Evolutionary conservation across 2,113 vertebrate genomes (phyloP), one percentile per base, ranked within the genome.

Genomic region (Ciconia boyciana): DNA sequence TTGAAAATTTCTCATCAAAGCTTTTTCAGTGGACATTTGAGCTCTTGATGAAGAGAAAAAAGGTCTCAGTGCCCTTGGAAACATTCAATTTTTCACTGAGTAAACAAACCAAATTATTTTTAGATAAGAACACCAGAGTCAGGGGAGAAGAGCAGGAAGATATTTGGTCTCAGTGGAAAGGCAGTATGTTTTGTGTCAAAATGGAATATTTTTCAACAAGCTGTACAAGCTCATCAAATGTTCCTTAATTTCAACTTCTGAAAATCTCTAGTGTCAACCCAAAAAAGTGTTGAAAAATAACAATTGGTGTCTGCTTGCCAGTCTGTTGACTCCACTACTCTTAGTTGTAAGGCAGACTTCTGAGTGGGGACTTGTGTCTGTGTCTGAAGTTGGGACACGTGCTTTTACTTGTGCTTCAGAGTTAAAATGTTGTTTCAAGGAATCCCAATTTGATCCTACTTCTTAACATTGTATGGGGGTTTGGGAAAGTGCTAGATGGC

Each of bases 71-170:
- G 54, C 68, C 86, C 70, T 85, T 94, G 81, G 75, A 96, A 94
- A 91, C 58, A 52, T 89, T 83, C 84, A 87, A n/a, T 94, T 94
- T 95, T 95, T 91, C 54, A 62, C 81, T 88, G 51, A 94, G 61
- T 77, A 95, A 97, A 89, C 71, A 97, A 96, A 91, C 43, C 32
- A 87, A 83, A 88, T 74, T 95, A 87, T 95, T 95, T 96, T 94
- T 85, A 97, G 91, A 85, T 81, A 80, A 79, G 78, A 96, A 49
- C 1, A 31, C 48, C 61, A 93, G 62, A 88, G 51, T 46, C 58
- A 71, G 41, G 58, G 62, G 52, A 94, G 74, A 94, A 89, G 36
- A 89, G 52, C 44, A 51, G 69, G 54, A 93, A 65, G 61, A 90
- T 80, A 46, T 31, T 34, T 2, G 20, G 22, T 85, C 74, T 94